Conservation (phyloP, 2,113 vertebrate species). For the Apeltes quadracus region DNA sequence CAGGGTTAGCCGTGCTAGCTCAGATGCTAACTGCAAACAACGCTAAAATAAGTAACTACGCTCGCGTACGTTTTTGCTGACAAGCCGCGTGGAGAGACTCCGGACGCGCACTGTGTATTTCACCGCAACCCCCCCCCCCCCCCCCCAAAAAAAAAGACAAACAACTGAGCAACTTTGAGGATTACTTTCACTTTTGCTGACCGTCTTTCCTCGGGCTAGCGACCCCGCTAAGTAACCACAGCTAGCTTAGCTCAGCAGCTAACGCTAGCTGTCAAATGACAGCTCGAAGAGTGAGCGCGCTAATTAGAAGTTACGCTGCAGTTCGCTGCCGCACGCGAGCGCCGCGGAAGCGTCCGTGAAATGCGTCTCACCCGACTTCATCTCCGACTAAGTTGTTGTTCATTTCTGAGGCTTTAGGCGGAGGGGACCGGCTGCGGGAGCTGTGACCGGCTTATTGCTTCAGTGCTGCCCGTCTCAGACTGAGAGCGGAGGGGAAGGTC, state of each 20-base stretch:
- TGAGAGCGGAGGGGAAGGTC: slow-evolving; percentile 84
- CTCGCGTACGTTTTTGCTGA: neutral
- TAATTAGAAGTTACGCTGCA: slow-evolving; percentile 17
- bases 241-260: slow-evolving; percentile 68
- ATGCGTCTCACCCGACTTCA: slow-evolving; percentile 90
- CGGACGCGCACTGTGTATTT: neutral
- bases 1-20: slow-evolving; percentile 63
- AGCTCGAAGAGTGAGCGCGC: slow-evolving; percentile 38
- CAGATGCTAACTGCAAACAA: slow-evolving; percentile 57
- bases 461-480: slow-evolving; percentile 77
- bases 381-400: slow-evolving; percentile 93
- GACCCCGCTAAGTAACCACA: slow-evolving; percentile 55
- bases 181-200: slow-evolving; percentile 61
- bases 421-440: slow-evolving; percentile 61
- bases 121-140: neutral
- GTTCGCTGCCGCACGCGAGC: neutral
- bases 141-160: neutral
- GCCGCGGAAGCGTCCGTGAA: neutral
- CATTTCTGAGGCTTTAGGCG: slow-evolving; percentile 84
- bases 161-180: slow-evolving; percentile 6
- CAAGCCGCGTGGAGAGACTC: neutral
- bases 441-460: slow-evolving; percentile 70
- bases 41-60: slow-evolving; percentile 40
- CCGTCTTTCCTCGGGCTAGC: slow-evolving; percentile 53
- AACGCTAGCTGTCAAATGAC: slow-evolving; percentile 67